Evolutionary conservation across 1,140 invertebrate species (phyloP).

Genomic region (Heterodera schachtii): DNA sequence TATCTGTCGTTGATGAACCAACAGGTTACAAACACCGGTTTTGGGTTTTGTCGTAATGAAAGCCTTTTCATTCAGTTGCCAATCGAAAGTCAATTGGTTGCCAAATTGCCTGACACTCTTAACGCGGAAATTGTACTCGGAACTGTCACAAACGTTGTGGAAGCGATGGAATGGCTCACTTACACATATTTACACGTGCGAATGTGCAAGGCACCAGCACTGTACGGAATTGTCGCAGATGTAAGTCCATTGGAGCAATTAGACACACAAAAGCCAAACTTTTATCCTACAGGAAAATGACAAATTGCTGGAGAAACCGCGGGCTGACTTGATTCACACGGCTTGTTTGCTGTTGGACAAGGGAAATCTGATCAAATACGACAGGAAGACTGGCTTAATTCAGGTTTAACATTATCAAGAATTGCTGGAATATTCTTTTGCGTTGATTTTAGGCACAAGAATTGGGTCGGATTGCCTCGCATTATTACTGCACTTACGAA

Average conservation of each 20-base stretch:
- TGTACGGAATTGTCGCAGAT: constrained; percentile 87
- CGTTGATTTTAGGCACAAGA: constrained; percentile 74
- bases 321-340: constrained; percentile 94
- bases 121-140: constrained; percentile 97
- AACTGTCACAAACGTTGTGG: constrained; percentile 88
- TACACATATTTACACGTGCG: constrained; percentile 95
- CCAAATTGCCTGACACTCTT: constrained; percentile 85
- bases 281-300: constrained; percentile 70
- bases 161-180: constrained; percentile 91
- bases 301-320: constrained; percentile 80
- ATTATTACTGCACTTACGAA: constrained; percentile 96
- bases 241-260: constrained; percentile 13
- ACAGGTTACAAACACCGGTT: constrained; percentile 71
- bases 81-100: constrained; percentile 72
- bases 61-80: constrained; percentile 66
- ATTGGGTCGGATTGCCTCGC: constrained; percentile 91
- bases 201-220: constrained; percentile 77
- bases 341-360: constrained; percentile 87
- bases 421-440: not conserved
- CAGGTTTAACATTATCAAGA: constrained; percentile 67
- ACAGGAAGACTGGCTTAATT: constrained; percentile 89
- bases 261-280: not conserved
- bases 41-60: constrained; percentile 38
- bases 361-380: constrained; percentile 90
- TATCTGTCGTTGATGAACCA: constrained; percentile 97